These are phyloP conservation scores for Polydrusus tereticollis DNA, from an alignment of 2,888 invertebrate species.

Conservation along the genomic window DNA sequence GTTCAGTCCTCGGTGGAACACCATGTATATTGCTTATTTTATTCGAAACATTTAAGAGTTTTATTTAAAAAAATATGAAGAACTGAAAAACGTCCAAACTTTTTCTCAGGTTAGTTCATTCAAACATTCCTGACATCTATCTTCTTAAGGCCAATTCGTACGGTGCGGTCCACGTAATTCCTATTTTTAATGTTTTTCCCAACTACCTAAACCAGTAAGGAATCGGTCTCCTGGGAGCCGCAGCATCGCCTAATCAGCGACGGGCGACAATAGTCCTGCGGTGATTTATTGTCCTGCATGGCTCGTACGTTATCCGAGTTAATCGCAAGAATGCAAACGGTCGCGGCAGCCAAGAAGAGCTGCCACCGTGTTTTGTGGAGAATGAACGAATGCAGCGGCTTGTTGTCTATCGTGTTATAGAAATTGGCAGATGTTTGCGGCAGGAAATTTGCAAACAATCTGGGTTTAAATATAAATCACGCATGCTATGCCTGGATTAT, in stretches of 20 bases:
- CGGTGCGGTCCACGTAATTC: constrained; percentile 13
- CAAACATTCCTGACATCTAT: no score
- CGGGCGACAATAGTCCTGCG: constrained; percentile 41
- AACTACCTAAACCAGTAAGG: constrained; percentile 17
- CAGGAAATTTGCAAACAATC: constrained; percentile 26
- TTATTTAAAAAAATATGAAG: no score
- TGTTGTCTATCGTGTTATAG: no score
- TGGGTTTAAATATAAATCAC: constrained; percentile 12
- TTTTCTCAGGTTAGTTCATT: no score
- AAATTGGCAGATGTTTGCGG: constrained; percentile 22
- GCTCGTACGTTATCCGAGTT: constrained; percentile 56
- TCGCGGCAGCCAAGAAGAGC: background rate
- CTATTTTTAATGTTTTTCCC: constrained; percentile 14
- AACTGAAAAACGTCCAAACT: no score
- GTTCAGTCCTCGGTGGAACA: no score
- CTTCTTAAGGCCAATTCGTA: background rate
- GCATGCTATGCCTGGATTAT: background rate
- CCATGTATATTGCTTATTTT: no score
- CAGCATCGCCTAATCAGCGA: constrained; percentile 39
- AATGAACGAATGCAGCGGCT: background rate
- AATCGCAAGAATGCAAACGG: constrained; percentile 54
- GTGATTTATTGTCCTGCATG: constrained; percentile 56
- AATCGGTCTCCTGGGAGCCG: constrained; percentile 28
- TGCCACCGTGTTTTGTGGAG: constrained; percentile 23
- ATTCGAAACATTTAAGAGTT: no score